Evolutionary conservation across 1,140 invertebrate genomes (phyloP).

Genomic region (Drosophila parabipectinata): DNA sequence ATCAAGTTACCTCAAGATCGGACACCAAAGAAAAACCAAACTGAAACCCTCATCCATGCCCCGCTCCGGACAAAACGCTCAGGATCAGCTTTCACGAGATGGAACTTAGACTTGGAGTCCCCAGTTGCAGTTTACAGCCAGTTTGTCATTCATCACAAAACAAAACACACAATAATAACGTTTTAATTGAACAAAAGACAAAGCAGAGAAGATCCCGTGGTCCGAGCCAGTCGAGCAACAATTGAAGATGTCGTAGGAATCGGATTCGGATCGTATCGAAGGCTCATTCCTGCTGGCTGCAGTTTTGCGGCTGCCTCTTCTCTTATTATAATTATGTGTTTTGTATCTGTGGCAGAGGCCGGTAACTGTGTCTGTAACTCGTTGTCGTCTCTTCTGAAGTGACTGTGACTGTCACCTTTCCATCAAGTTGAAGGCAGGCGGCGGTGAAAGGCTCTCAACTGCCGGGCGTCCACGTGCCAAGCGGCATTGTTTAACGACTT

Average conservation of each 20-base stretch:
- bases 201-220: constrained; percentile 36
- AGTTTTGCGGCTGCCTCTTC: constrained; percentile 56
- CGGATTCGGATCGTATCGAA: constrained; percentile 27
- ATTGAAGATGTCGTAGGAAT: constrained; percentile 55
- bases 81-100: constrained; percentile 78
- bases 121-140: constrained; percentile 61
- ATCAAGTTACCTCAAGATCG: constrained; percentile 71
- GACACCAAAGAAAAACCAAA: constrained; percentile 8
- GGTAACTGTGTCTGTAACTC: constrained; percentile 20
- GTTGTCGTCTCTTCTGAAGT: constrained; percentile 32
- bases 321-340: constrained; percentile 16
- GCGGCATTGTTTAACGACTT: constrained; percentile 58
- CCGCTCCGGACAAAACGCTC: constrained; percentile 68
- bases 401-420: constrained; percentile 76
- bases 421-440: constrained; percentile 62
- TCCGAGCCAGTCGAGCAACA: constrained; percentile 60
- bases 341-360: constrained; percentile 1
- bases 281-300: constrained; percentile 25
- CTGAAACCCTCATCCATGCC: constrained; percentile 25
- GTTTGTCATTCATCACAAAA: constrained; percentile 56
- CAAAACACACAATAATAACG: constrained; percentile 71
- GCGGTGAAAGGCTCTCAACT: constrained; percentile 66
- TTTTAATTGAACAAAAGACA: constrained; percentile 80
- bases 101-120: constrained; percentile 76
- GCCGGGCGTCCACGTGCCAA: constrained; percentile 70